A percentile compares a stretch with the other conserved stretches of the same genome.
Evolutionary conservation across 2,113 vertebrate species (phyloP).

Genomic region (Onychostruthus taczanowskii): DNA sequence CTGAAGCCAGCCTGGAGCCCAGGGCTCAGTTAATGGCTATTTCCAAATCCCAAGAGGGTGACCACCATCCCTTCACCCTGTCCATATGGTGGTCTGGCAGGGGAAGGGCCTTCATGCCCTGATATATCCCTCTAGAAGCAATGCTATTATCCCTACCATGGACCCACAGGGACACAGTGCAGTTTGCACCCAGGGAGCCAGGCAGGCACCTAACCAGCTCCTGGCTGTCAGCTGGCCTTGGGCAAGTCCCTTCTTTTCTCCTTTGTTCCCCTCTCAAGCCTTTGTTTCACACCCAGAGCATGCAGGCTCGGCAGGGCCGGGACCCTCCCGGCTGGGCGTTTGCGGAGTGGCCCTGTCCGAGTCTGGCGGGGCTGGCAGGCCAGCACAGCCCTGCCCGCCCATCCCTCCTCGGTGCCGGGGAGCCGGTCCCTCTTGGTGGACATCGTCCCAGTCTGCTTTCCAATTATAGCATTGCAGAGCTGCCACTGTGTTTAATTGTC

Average conservation of each 20-base stretch:
- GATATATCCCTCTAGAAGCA: background rate
- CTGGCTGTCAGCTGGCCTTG: background rate
- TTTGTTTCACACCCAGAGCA: background rate
- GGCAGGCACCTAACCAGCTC: background rate
- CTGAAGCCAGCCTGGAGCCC: background rate
- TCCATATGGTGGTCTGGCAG: background rate
- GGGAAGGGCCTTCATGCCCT: background rate
- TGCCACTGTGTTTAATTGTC: slow-evolving; percentile 39
- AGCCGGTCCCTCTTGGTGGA: background rate
- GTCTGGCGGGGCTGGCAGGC: background rate
- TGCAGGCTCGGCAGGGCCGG: background rate
- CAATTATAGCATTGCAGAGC: slow-evolving; percentile 57
- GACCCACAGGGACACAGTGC: rapidly evolving
- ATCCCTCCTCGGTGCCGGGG: background rate
- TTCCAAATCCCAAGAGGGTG: background rate
- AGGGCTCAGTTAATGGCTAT: rapidly evolving
- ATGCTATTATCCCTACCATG: background rate
- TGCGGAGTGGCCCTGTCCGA: rapidly evolving
- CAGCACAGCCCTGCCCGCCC: background rate
- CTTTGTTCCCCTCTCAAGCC: background rate
- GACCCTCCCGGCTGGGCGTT: background rate
- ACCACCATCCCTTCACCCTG: background rate
- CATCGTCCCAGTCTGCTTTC: slow-evolving; percentile 9
- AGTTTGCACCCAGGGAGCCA: rapidly evolving
- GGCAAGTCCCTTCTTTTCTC: background rate